Conservation (phyloP, 2,888 invertebrate species). For the Cryptocephalus moraei region DNA sequence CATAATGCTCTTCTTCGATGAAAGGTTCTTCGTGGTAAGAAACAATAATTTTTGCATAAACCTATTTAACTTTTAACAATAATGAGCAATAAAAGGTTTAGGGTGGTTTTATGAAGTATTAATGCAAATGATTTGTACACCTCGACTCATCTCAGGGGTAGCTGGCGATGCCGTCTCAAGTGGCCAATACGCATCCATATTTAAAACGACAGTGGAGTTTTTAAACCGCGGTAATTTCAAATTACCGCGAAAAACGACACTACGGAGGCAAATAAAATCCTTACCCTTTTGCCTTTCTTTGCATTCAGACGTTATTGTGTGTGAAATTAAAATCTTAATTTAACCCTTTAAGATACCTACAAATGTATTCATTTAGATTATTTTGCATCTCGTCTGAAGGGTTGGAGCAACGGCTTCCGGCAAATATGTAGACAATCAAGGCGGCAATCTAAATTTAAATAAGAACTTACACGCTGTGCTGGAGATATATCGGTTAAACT, state of each 20-base stretch:
- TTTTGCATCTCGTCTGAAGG: constrained; percentile 19
- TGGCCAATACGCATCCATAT: constrained; percentile 35
- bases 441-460: no score
- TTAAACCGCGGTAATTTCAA: constrained; percentile 31
- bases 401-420: not conserved
- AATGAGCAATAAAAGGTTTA: constrained; percentile 19
- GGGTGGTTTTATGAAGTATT: constrained; percentile 17
- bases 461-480: no score
- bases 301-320: constrained; percentile 36
- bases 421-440: no score
- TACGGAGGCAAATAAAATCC: constrained; percentile 35
- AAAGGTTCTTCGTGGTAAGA: no score
- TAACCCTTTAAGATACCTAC: constrained; percentile 33
- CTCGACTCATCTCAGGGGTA: constrained; percentile 1
- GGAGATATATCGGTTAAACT: no score
- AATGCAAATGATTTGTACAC: constrained; percentile 19
- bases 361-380: constrained; percentile 28
- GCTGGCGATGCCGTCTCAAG: constrained; percentile 25
- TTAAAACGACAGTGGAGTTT: constrained; percentile 28
- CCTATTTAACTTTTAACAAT: not conserved
- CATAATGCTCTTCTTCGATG: no score
- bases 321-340: constrained; percentile 40
- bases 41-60: no score
- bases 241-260: constrained; percentile 35
- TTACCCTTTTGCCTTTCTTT: constrained; percentile 31